phyloP scores from a whole-genome alignment of 2,113 vertebrate genomes.

The Rissa tridactyla region DNA sequence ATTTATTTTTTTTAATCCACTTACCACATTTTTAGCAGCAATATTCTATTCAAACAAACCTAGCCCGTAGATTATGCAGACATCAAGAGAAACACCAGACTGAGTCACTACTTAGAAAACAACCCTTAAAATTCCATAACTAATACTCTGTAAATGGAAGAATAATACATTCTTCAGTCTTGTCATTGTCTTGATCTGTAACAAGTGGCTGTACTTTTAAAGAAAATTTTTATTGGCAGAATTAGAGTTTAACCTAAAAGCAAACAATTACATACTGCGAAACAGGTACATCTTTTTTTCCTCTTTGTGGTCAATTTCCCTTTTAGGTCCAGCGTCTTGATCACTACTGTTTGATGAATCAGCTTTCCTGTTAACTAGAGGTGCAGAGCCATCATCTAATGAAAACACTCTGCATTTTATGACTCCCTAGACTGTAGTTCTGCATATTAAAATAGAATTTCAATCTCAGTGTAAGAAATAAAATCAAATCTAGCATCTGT shows the following conservation, averaged over 20 bases:
- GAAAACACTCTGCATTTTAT: constrained; percentile 79
- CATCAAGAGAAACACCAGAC: neutral
- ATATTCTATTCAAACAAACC: neutral
- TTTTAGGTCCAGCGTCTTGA: constrained; percentile 45
- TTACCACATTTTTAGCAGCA: neutral
- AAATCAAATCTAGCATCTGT: constrained; percentile 81
- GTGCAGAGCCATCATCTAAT: constrained; percentile 74
- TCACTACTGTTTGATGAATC: constrained; percentile 74
- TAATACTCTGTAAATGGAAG: neutral
- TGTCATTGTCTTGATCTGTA: neutral
- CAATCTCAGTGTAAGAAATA: constrained; percentile 77
- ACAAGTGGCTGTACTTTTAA: neutral
- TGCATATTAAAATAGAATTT: constrained; percentile 82
- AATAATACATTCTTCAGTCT: neutral
- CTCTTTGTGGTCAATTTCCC: constrained; percentile 23
- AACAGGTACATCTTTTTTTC: constrained; percentile 3
- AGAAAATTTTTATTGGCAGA: neutral
- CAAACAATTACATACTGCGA: constrained; percentile 14
- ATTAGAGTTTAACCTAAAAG: constrained; percentile 34
- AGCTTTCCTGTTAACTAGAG: constrained; percentile 74
- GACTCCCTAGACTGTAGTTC: constrained; percentile 75
- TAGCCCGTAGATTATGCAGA: neutral
- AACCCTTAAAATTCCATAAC: neutral
- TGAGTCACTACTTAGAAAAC: neutral
- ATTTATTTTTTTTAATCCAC: neutral